Percentiles rank a stretch among this genome's conserved stretches.
These are phyloP conservation scores for Brachypterus glaber DNA, from an alignment of 2,888 invertebrate species.

Conservation along the genomic window DNA sequence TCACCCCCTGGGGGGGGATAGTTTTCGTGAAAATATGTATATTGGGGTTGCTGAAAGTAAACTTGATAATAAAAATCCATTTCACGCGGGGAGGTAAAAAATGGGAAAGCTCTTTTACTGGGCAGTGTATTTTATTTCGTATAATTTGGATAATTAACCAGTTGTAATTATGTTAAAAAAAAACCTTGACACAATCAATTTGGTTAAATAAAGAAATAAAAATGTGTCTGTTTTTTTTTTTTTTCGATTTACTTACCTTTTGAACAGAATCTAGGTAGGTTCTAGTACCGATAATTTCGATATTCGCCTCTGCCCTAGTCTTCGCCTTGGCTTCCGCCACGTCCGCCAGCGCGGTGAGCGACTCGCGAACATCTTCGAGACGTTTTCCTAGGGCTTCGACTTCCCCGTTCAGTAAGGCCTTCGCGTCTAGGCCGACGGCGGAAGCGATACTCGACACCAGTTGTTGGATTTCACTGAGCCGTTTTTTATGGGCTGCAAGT, in stretches of 20 bases:
- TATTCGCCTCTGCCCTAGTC: constrained; percentile 44
- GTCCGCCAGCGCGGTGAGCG: constrained; percentile 64
- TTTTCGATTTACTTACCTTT: constrained; percentile 48
- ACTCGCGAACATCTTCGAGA: constrained; percentile 65
- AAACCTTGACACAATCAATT: too few relatives aligned
- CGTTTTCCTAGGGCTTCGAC: constrained; percentile 66
- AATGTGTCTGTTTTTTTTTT: not conserved
- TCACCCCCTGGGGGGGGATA: too few relatives aligned
- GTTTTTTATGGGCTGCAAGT: constrained; percentile 60
- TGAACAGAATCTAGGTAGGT: constrained; percentile 61
- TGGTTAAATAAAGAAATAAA: not conserved
- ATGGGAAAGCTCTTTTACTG: too few relatives aligned
- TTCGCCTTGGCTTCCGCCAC: constrained; percentile 62
- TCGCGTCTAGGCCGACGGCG: constrained; percentile 64
- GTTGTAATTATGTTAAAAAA: too few relatives aligned
- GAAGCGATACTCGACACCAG: constrained; percentile 70
- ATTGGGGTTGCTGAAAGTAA: too few relatives aligned
- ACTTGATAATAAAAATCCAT: too few relatives aligned
- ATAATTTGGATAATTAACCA: too few relatives aligned
- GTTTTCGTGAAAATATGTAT: too few relatives aligned
- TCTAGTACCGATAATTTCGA: constrained; percentile 50
- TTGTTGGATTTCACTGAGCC: constrained; percentile 58
- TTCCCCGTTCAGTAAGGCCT: constrained; percentile 64
- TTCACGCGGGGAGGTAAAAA: too few relatives aligned
- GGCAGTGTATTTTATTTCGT: too few relatives aligned